Conservation (phyloP, 2,888 invertebrate species). For the Ornithoptera priamus region DNA sequence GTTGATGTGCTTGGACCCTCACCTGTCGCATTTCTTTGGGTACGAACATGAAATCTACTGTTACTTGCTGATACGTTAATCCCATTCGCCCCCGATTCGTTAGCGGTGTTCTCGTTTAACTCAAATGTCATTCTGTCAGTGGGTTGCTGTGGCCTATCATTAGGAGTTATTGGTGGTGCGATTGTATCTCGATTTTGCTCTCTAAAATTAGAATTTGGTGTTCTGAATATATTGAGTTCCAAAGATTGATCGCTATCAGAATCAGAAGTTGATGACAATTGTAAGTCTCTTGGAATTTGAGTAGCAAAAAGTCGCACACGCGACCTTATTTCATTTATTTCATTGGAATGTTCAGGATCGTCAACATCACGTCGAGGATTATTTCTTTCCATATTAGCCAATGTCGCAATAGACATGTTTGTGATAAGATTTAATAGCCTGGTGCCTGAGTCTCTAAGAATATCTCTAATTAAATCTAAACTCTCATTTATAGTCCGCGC, state of each 20-base stretch:
- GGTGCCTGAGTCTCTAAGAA: slow-evolving; percentile 72
- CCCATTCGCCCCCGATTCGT: slow-evolving; percentile 42
- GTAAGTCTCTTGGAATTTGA: slow-evolving; percentile 49
- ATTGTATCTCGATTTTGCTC: slow-evolving; percentile 46
- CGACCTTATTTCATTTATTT: slow-evolving; percentile 45
- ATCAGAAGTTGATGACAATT: slow-evolving; percentile 64
- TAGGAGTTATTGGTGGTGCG: slow-evolving; percentile 30
- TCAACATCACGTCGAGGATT: slow-evolving; percentile 43
- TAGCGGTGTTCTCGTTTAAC: slow-evolving; percentile 44
- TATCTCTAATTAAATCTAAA: slow-evolving; percentile 70
- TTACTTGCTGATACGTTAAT: slow-evolving; percentile 53
- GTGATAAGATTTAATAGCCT: slow-evolving; percentile 70
- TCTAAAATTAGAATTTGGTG: slow-evolving; percentile 61
- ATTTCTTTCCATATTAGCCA: slow-evolving; percentile 57
- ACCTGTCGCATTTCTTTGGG: slow-evolving; percentile 44
- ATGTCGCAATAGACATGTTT: slow-evolving; percentile 67
- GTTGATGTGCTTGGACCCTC: slow-evolving; percentile 38
- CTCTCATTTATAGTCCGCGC: slow-evolving; percentile 71
- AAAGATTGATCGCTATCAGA: slow-evolving; percentile 67
- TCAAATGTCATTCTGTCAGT: slow-evolving; percentile 61
- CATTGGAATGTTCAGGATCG: slow-evolving; percentile 52
- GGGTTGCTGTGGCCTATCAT: slow-evolving; percentile 35
- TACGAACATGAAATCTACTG: slow-evolving; percentile 62
- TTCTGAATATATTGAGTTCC: slow-evolving; percentile 68
- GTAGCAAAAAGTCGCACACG: slow-evolving; percentile 51